Conservation (phyloP, 1,140 invertebrate genomes). For the Mycetomoellerius zeteki region DNA sequence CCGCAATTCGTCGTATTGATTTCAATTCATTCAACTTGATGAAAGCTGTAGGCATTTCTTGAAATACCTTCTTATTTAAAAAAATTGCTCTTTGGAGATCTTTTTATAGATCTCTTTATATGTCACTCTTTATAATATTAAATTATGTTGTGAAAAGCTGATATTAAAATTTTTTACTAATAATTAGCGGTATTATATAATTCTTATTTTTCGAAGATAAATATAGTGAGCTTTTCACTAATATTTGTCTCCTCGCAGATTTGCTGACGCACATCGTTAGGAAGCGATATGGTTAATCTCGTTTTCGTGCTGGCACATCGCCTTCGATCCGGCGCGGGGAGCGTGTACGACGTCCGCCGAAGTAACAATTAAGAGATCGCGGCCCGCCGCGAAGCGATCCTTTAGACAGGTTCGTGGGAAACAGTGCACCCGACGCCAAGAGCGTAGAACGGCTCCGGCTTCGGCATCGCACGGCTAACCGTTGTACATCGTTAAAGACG, state of each 20-base stretch:
- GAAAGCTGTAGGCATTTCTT: background rate
- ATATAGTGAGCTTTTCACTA: background rate
- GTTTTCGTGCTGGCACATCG: slow-evolving; percentile 28
- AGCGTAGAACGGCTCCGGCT: slow-evolving; percentile 78
- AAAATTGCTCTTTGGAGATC: background rate
- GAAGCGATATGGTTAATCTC: slow-evolving; percentile 8
- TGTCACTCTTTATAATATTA: background rate
- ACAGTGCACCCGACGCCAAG: slow-evolving; percentile 77
- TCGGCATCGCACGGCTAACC: slow-evolving; percentile 73
- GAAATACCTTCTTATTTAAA: background rate
- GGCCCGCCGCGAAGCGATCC: slow-evolving; percentile 65
- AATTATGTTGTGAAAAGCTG: background rate
- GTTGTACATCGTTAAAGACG: slow-evolving; percentile 85
- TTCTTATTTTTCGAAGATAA: background rate
- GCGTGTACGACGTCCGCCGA: slow-evolving; percentile 62
- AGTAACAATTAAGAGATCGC: slow-evolving; percentile 84
- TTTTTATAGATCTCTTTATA: background rate
- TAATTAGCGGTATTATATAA: background rate
- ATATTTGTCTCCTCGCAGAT: background rate
- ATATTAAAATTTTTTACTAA: background rate
- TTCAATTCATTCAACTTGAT: background rate
- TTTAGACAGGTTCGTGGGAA: slow-evolving; percentile 79
- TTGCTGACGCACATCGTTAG: background rate
- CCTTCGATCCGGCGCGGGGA: background rate
- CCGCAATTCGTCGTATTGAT: background rate